phyloP scores from a whole-genome alignment of 2,113 vertebrate genomes.

The Nibea albiflora region DNA sequence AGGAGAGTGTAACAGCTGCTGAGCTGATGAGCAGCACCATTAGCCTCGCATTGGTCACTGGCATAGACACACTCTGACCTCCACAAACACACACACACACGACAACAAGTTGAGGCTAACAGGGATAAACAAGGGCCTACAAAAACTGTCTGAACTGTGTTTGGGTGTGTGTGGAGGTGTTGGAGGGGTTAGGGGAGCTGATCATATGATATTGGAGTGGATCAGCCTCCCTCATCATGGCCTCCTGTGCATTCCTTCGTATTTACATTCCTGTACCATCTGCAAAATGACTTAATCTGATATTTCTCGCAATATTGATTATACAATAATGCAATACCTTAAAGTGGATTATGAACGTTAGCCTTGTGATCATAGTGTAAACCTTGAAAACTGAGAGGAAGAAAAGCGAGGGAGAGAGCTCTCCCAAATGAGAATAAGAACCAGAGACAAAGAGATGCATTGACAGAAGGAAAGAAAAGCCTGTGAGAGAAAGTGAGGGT shows the following conservation, averaged over 20 bases:
- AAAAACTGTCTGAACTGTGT: not conserved
- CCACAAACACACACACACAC: not conserved
- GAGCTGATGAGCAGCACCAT: slow-evolving; percentile 27
- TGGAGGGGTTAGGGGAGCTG: not conserved
- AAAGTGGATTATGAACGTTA: slow-evolving; percentile 43
- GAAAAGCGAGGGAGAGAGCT: not conserved
- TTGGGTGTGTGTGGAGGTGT: not conserved
- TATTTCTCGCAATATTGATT: slow-evolving; percentile 44
- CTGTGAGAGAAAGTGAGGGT: slow-evolving; percentile 39
- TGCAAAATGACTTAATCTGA: slow-evolving; percentile 37
- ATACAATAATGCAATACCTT: slow-evolving; percentile 44
- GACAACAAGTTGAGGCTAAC: not conserved
- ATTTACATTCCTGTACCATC: slow-evolving; percentile 41
- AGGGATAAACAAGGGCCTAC: slow-evolving; percentile 1
- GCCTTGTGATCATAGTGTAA: slow-evolving; percentile 38
- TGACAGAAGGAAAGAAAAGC: slow-evolving; percentile 50
- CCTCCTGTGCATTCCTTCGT: slow-evolving; percentile 34
- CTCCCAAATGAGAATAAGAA: slow-evolving; percentile 44
- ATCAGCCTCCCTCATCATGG: slow-evolving; percentile 5
- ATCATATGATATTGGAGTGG: slow-evolving; percentile 27
- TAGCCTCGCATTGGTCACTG: slow-evolving; percentile 4
- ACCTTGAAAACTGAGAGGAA: slow-evolving; percentile 48
- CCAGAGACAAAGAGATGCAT: slow-evolving; percentile 63
- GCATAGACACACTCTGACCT: slow-evolving; percentile 40
- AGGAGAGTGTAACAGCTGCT: slow-evolving; percentile 66